A percentile compares a stretch with the other conserved stretches of the same genome.
phyloP scores from a whole-genome alignment of 2,113 vertebrate species.

The Zootoca vivipara region DNA sequence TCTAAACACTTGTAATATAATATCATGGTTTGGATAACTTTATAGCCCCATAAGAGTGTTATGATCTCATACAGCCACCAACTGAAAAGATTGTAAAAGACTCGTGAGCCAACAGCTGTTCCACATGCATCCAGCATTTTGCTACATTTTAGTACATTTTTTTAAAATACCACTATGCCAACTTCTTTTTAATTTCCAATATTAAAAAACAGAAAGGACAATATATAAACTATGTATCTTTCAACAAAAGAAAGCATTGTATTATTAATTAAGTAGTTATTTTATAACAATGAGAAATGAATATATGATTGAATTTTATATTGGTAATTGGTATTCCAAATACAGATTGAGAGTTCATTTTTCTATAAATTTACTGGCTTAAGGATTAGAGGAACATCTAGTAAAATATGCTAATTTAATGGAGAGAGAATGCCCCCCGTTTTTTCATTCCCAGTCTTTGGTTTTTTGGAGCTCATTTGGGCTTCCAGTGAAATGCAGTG shows the following conservation, averaged over 20 bases:
- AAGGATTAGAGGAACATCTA: neutral
- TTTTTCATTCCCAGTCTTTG: neutral
- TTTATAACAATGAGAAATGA: neutral
- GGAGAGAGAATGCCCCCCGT: neutral
- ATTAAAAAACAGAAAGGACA: neutral
- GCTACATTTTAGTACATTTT: neutral
- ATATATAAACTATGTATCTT: neutral
- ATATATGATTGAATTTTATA: neutral
- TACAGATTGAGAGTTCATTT: neutral
- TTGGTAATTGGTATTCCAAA: neutral
- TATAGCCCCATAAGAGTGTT: neutral
- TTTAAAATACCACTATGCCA: neutral
- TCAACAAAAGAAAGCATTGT: neutral
- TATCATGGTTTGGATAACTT: constrained; percentile 18
- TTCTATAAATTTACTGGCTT: neutral
- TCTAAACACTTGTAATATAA: constrained; percentile 11
- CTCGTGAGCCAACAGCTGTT: neutral
- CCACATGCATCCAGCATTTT: neutral
- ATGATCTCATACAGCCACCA: constrained; percentile 2
- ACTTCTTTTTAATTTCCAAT: neutral
- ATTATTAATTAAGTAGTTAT: constrained; percentile 13
- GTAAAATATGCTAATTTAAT: neutral
- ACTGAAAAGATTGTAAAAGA: neutral
- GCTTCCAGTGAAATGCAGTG: neutral
- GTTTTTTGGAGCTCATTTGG: neutral